phyloP scores from a whole-genome alignment of 2,797 vertebrate genomes.

The Parotocinclus haroldoi region DNA sequence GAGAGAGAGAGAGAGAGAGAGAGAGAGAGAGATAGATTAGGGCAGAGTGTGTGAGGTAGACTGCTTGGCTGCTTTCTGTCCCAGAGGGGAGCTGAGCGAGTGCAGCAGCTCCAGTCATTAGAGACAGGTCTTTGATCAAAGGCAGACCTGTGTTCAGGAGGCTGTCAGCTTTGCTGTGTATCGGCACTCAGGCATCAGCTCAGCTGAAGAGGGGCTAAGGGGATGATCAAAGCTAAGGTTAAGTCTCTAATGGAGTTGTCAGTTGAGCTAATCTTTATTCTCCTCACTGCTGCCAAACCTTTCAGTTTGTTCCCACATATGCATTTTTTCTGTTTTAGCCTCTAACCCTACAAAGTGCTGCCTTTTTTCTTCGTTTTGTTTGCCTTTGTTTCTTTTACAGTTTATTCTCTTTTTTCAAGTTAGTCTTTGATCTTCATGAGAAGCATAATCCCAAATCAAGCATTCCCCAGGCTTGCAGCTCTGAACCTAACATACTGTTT shows the following conservation, averaged over 20 bases:
- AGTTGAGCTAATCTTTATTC: constrained; percentile 70
- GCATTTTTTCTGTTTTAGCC: constrained; percentile 12
- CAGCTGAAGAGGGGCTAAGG: constrained; percentile 60
- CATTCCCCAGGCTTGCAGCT: no score
- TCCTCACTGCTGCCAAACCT: constrained; percentile 57
- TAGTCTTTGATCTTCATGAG: no score
- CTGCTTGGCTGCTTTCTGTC: constrained; percentile 30
- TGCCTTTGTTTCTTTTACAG: background rate
- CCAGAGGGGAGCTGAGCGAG: constrained; percentile 35
- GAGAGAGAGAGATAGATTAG: constrained; percentile 8
- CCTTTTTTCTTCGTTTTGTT: background rate
- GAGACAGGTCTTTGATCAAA: constrained; percentile 68
- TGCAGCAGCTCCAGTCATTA: constrained; percentile 54
- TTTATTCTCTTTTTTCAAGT: no score
- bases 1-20: constrained; percentile 8
- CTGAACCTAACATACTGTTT: no score
- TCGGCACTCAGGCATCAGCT: constrained; percentile 48
- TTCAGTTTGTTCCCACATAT: constrained; percentile 53
- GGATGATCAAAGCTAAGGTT: constrained; percentile 78
- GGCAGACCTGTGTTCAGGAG: constrained; percentile 56
- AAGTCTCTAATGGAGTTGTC: constrained; percentile 76
- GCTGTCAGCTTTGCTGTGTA: constrained; percentile 72
- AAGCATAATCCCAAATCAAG: no score
- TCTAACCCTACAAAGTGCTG: background rate
- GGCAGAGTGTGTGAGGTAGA: background rate